These are phyloP conservation scores for Mormoops blainvillei DNA, from an alignment of 2,113 vertebrate genomes.

Conservation along the genomic window DNA sequence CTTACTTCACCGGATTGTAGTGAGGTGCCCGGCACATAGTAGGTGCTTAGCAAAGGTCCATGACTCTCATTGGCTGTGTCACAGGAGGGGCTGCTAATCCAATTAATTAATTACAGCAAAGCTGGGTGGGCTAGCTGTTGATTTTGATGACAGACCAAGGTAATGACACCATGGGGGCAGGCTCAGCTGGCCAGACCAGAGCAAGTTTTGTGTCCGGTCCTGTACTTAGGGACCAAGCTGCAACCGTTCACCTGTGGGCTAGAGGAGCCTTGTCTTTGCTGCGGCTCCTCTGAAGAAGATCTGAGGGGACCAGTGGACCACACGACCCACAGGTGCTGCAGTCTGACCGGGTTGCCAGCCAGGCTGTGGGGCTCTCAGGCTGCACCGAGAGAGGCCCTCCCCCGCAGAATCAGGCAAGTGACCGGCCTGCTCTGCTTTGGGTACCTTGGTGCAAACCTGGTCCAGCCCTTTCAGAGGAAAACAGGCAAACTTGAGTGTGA, in stretches of 20 bases:
- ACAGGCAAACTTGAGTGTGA: neutral
- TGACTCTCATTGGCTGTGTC: neutral
- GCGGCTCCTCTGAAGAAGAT: neutral
- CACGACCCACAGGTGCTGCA: neutral
- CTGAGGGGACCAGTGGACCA: neutral
- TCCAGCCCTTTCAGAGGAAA: neutral
- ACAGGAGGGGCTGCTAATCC: neutral
- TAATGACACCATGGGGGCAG: neutral
- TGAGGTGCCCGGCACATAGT: neutral
- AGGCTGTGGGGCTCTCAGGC: neutral
- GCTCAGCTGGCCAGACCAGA: neutral
- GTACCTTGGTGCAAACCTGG: neutral
- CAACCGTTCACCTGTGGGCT: neutral
- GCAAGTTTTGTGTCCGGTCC: neutral
- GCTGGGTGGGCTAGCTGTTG: neutral
- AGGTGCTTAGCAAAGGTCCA: neutral
- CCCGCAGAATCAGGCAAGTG: neutral
- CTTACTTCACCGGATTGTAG: neutral
- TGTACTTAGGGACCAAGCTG: neutral
- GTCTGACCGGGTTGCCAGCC: neutral
- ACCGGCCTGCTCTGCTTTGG: neutral
- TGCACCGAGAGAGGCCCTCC: neutral
- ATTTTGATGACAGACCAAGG: neutral
- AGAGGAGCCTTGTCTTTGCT: neutral
- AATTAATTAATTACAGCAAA: accelerated